Percentiles rank a stretch among this genome's conserved stretches.
Evolutionary conservation across 2,113 vertebrate species (phyloP).

Genomic region (Ploceus nigricollis): DNA sequence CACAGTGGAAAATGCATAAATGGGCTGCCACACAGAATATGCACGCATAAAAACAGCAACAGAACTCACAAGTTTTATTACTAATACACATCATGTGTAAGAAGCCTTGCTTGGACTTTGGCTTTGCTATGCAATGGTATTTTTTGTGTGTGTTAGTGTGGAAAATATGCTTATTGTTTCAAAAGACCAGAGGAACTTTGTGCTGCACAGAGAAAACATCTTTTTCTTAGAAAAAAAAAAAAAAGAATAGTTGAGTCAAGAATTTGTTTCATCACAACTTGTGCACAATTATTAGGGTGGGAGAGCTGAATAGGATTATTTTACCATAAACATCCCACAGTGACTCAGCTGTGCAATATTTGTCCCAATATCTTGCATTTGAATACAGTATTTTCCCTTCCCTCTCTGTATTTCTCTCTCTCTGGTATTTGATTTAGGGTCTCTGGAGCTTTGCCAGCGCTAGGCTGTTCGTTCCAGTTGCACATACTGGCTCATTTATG

Average conservation of each 20-base stretch:
- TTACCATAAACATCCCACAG: neutral
- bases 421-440: neutral
- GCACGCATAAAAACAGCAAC: neutral
- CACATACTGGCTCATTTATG: neutral
- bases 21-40: neutral
- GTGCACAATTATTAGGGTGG: neutral
- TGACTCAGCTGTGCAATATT: neutral
- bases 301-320: neutral
- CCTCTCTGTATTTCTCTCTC: neutral
- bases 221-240: neutral
- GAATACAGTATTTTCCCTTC: neutral
- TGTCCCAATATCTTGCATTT: neutral
- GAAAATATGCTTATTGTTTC: slow-evolving; percentile 5
- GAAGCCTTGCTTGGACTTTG: neutral
- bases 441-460: neutral
- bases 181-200: neutral
- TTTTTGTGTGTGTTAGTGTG: neutral
- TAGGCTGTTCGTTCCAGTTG: neutral
- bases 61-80: neutral
- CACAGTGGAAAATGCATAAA: neutral
- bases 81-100: neutral
- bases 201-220: neutral
- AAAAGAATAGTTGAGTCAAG: neutral
- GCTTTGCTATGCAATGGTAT: neutral
- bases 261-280: neutral